phyloP scores from a whole-genome alignment of 2,888 invertebrate genomes.

The Limnephilus marmoratus region DNA sequence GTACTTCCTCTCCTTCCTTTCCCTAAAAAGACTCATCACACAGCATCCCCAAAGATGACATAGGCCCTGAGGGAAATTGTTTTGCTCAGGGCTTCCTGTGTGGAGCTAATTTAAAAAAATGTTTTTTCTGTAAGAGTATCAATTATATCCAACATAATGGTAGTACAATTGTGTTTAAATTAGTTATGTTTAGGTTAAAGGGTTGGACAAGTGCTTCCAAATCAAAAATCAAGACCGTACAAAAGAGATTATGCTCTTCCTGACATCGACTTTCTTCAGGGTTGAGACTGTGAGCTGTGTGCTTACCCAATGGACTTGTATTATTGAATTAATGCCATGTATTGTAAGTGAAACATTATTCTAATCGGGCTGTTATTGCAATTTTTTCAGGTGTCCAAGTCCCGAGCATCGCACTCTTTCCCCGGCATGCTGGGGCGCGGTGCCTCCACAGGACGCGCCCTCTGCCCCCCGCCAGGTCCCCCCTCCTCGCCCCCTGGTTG shows the following conservation, averaged over 20 bases:
- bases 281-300: background rate
- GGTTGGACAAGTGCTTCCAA: no score
- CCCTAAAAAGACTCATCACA: no score
- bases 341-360: background rate
- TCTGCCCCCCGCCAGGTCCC: background rate
- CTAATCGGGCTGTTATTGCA: background rate
- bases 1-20: no score
- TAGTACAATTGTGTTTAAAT: no score
- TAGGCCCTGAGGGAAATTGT: no score
- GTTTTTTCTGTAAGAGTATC: background rate
- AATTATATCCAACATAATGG: background rate
- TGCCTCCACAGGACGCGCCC: constrained; percentile 23
- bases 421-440: constrained; percentile 48
- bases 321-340: background rate
- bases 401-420: constrained; percentile 71
- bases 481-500: constrained; percentile 78
- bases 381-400: constrained; percentile 75
- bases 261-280: background rate
- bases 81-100: no score
- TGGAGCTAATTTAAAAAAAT: no score
- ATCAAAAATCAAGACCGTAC: no score
- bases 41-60: no score
- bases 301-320: background rate
- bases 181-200: no score
- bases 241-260: background rate